Base-by-base conservation (phyloP, 2,797 vertebrate genomes). In the Muscicapa striata region DNA sequence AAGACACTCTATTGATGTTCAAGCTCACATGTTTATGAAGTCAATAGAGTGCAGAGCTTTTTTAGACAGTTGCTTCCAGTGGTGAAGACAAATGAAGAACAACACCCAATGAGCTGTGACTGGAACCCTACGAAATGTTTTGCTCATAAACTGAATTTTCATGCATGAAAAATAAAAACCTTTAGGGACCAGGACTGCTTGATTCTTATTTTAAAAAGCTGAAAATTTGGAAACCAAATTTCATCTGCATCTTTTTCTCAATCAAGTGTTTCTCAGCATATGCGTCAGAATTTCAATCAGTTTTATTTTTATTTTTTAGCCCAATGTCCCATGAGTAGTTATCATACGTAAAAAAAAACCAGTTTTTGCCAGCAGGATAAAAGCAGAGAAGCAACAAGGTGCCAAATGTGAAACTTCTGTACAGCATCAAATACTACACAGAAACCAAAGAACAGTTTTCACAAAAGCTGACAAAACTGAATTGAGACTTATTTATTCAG, bases 71-170 rank as follows among this genome's bases (percentile, higher is more conserved):
- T 59, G 43, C 20, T 24, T 95, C 90, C 91, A 95, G 79, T 95
- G 84, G 70, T 93, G 95, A 90, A 97, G 79, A 95, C 62, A 97
- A 94, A 95, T 95, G 93, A 59, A 79, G 86, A 97, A 90, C 87
- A 95, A 94, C 54, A 93, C 41, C 82, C 89, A 95, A 76, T 73
- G 90, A 96, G 77, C 84, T 97, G 70, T 95, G 90, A 95, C 97
- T 96, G 67, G 86, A 96, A 95, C 29, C 16, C 45, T 93, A 84
- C 82, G 90, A 97, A 97, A 95, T 84, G 11, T 95, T 97, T 96
- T 97, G 54, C 87, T 84, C 87, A 89, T 95, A 96, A 97, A 96
- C 92, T 94, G 84, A 95, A 89, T 95, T 72, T 94, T 93, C 61
- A 89, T 72, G 84, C 84, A 93, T 91, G 43, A 83, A 93, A 95